Base-by-base conservation (phyloP, 1,140 invertebrate genomes). In the Adelges cooleyi region DNA sequence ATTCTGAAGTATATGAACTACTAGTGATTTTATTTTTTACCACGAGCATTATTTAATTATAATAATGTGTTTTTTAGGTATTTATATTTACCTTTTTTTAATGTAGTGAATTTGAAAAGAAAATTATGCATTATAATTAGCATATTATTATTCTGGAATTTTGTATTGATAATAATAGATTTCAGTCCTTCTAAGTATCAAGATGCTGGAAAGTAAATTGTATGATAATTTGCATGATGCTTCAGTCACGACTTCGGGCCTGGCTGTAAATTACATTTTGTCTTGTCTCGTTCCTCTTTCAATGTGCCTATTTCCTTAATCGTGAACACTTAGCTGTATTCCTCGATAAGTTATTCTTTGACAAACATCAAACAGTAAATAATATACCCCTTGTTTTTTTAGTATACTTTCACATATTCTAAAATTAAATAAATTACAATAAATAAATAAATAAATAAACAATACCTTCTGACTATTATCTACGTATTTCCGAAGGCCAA, bases 221-320 rank as follows among this genome's bases (percentile, higher is more conserved):
- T 44, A 59, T 59, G 54, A 44, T 59, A 59, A 59, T 59, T 59
- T 59, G 54, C 54, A 59, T 59, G 54, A 59, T 59, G 54, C 54
- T 59, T 59, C 54, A 59, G 54, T 59, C 54, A 59, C 54, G 38
- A 59, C 20, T 59, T 44, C 22, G 40, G 54, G 54, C 40, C 54
- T 59, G 54, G 54, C 23, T 42, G 54, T 59, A 59, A 46, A 46
- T 23, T 46, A 59, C 0, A 59, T 44, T 44, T 59, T 59, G 8
- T 44, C 40, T 46, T 59, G 54, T 59, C 54, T 59, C 17, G 27
- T 18, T 59, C 54, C 54, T 59, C 10, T 59, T 59, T 42, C 13
- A 33, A 59, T 46, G 3, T 15, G 8, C 27, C 11, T 23, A 59
- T 25, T 18, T 59, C 36, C 40, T 44, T 13, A 10, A 25, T 15